These are phyloP conservation scores for Erebia epiphron DNA, from an alignment of 2,888 invertebrate genomes.

Conservation along the genomic window DNA sequence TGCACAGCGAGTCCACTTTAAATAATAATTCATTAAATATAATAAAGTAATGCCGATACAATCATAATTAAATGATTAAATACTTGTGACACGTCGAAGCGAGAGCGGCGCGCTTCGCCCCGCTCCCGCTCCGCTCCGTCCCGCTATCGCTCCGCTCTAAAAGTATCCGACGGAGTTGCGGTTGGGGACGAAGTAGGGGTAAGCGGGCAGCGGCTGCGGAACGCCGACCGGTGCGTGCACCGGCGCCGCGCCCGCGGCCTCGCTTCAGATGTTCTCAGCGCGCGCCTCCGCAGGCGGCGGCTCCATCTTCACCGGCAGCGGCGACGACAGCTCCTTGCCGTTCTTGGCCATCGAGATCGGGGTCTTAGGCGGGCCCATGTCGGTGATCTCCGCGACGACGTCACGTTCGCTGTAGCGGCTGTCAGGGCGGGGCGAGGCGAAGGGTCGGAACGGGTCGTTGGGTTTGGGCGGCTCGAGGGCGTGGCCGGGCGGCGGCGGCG, in stretches of 20 bases:
- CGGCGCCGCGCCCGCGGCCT: slow-evolving; percentile 70
- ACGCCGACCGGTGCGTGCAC: slow-evolving; percentile 47
- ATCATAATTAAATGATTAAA: slow-evolving; percentile 43
- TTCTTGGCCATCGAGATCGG: slow-evolving; percentile 60
- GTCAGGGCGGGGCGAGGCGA: slow-evolving; percentile 81
- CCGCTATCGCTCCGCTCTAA: slow-evolving; percentile 47
- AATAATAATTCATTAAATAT: slow-evolving; percentile 68
- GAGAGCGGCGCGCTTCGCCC: slow-evolving; percentile 22
- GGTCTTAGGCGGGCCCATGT: slow-evolving; percentile 75
- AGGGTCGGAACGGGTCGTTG: slow-evolving; percentile 81
- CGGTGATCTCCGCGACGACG: slow-evolving; percentile 66
- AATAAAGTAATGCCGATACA: slow-evolving; percentile 65
- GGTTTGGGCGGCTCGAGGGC: slow-evolving; percentile 84
- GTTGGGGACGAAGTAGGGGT: slow-evolving; percentile 74
- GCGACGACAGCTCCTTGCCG: slow-evolving; percentile 76
- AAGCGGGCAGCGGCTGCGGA: slow-evolving; percentile 72
- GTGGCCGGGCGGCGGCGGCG: slow-evolving; percentile 85
- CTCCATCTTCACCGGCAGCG: slow-evolving; percentile 88
- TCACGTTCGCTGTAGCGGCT: slow-evolving; percentile 87
- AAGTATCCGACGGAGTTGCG: slow-evolving; percentile 75
- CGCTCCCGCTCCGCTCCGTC: slow-evolving; percentile 10
- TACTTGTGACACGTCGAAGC: slow-evolving; percentile 29
- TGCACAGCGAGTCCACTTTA: slow-evolving; percentile 79
- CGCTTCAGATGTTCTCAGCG: slow-evolving; percentile 79
- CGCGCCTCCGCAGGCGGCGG: slow-evolving; percentile 83